Evolutionary conservation across 2,888 invertebrate genomes (phyloP).

Genomic region (Campaea margaritaria): DNA sequence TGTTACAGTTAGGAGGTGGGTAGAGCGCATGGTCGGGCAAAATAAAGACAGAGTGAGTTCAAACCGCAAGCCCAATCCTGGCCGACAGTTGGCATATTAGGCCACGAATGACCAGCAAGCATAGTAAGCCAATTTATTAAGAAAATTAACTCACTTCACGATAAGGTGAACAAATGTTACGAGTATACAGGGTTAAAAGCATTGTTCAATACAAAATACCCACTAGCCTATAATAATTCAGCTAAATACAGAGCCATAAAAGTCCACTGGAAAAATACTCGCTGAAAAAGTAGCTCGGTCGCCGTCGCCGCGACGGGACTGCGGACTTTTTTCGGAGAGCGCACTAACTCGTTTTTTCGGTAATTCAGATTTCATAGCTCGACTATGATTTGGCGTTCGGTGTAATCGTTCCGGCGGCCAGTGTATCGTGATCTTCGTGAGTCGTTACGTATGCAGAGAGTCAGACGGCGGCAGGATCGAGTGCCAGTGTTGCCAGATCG

Average conservation of each 20-base stretch:
- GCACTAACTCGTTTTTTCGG: constrained; percentile 32
- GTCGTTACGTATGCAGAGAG: constrained; percentile 51
- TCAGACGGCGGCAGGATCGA: constrained; percentile 42
- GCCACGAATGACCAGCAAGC: neutral
- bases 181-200: neutral
- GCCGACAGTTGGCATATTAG: neutral
- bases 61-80: neutral
- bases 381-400: constrained; percentile 30
- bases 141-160: neutral
- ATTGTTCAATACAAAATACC: neutral
- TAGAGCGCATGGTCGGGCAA: too few species aligned
- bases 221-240: neutral
- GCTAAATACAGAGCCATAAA: constrained; percentile 14
- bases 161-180: neutral
- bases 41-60: too few species aligned
- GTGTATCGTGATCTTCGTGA: constrained; percentile 40
- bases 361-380: constrained; percentile 39
- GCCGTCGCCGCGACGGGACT: constrained; percentile 17
- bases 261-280: constrained; percentile 21
- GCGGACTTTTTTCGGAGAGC: constrained; percentile 27
- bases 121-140: too few species aligned
- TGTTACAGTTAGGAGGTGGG: too few species aligned
- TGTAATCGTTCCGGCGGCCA: constrained; percentile 23
- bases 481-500: constrained; percentile 34
- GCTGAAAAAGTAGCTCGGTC: constrained; percentile 26